A percentile compares a stretch with the other conserved stretches of the same genome.
Evolutionary conservation across 2,113 vertebrate species (phyloP).

Genomic region (Seriola quinqueradiata): DNA sequence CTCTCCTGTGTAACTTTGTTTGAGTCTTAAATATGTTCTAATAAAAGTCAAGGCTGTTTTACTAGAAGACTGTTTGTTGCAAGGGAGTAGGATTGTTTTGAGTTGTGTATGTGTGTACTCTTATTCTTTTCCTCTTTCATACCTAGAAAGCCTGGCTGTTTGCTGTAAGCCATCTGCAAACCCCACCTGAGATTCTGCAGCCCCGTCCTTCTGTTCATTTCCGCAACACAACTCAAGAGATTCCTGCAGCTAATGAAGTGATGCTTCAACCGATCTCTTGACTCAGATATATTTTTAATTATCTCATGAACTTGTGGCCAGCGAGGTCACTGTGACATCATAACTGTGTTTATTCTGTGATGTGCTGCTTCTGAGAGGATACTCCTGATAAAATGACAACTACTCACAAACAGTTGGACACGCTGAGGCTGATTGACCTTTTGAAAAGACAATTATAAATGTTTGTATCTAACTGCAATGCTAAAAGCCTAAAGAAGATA

Average conservation of each 20-base stretch:
- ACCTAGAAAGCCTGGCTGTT: not conserved
- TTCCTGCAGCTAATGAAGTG: not conserved
- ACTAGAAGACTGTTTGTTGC: slow-evolving; percentile 20
- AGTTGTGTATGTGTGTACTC: not conserved
- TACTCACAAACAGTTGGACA: too few relatives aligned
- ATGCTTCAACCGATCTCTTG: too few relatives aligned
- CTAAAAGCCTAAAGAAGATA: too few relatives aligned
- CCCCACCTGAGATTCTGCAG: not conserved
- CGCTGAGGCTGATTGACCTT: too few relatives aligned
- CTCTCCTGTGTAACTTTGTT: slow-evolving; percentile 22
- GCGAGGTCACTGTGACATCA: not conserved
- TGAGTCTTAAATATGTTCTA: slow-evolving; percentile 28
- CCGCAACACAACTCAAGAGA: too few relatives aligned
- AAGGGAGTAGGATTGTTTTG: not conserved
- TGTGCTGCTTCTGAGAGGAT: too few relatives aligned
- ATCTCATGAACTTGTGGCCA: not conserved
- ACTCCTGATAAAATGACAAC: too few relatives aligned
- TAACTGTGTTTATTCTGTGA: too few relatives aligned
- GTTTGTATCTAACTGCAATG: too few relatives aligned
- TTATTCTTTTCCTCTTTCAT: not conserved
- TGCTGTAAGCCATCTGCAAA: not conserved
- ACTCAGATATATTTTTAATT: not conserved
- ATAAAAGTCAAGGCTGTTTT: slow-evolving; percentile 46
- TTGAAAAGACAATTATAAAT: too few relatives aligned
- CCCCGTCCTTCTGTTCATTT: not conserved